These are phyloP conservation scores for Craterocephalus amniculus DNA, from an alignment of 2,797 vertebrate genomes.

Conservation along the genomic window DNA sequence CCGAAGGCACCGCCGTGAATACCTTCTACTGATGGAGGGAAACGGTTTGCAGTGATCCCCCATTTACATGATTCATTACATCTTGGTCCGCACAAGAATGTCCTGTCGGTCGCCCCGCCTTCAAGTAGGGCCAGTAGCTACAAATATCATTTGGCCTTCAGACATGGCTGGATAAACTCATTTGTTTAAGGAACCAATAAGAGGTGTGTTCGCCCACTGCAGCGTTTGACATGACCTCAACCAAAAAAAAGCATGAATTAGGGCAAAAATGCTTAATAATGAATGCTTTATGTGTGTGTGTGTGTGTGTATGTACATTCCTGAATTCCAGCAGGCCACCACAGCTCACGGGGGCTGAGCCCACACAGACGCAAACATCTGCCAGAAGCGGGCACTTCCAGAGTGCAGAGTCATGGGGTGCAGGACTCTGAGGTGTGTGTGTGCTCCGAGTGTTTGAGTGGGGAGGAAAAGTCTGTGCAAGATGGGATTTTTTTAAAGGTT, in stretches of 20 bases:
- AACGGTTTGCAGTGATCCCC: neutral
- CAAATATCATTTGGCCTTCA: slow-evolving; percentile 11
- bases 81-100: neutral
- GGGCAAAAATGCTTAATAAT: slow-evolving; percentile 38
- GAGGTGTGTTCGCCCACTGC: neutral
- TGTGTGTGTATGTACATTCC: slow-evolving; percentile 34
- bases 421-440: slow-evolving; percentile 12
- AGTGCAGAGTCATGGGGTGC: slow-evolving; percentile 55
- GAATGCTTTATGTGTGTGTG: slow-evolving; percentile 38
- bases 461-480: neutral
- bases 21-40: neutral
- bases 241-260: slow-evolving; percentile 19
- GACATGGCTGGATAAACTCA: neutral
- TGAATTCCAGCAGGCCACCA: slow-evolving; percentile 68
- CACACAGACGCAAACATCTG: slow-evolving; percentile 71
- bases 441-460: neutral
- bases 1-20: neutral
- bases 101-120: neutral
- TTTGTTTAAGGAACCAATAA: slow-evolving; percentile 5
- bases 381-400: slow-evolving; percentile 44
- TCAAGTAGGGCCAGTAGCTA: slow-evolving; percentile 4
- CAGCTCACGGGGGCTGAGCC: slow-evolving; percentile 67
- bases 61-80: neutral
- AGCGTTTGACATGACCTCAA: slow-evolving; percentile 35
- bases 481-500: slow-evolving; percentile 10